These are phyloP conservation scores for Idaea biselata DNA, from an alignment of 2,888 invertebrate species.

Conservation along the genomic window DNA sequence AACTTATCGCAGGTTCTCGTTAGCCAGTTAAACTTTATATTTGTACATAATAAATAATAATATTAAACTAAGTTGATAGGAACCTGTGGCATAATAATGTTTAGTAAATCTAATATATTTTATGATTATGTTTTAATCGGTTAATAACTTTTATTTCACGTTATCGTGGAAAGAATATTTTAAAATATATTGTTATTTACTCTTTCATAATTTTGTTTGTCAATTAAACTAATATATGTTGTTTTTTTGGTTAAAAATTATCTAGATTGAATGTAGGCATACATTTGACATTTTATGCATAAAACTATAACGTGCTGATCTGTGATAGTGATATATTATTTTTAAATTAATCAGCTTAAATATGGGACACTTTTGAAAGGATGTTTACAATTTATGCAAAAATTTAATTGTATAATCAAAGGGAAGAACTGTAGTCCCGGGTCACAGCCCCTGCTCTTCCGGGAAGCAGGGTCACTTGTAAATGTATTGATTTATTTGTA, in stretches of 20 bases:
- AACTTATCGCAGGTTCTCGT: conserved; percentile 7
- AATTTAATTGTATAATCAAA: too few species aligned
- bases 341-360: background rate
- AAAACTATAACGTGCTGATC: background rate
- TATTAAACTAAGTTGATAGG: background rate
- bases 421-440: too few species aligned
- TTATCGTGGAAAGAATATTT: background rate
- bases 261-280: background rate
- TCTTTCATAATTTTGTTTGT: background rate
- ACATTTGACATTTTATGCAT: background rate
- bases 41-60: background rate
- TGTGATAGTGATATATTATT: background rate
- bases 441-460: too few species aligned
- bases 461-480: too few species aligned
- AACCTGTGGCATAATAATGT: background rate
- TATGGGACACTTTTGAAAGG: too few species aligned
- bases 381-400: too few species aligned
- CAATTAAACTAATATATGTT: background rate
- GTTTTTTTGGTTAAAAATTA: background rate
- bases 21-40: conserved; percentile 4
- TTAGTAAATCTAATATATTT: background rate
- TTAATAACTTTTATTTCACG: background rate
- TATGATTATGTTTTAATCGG: background rate
- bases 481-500: too few species aligned
- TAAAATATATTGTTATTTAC: background rate